A percentile compares a stretch with the other conserved stretches of the same genome.
These are phyloP conservation scores for Sebastes iracundus DNA, from an alignment of 2,797 vertebrate species.

Conservation along the genomic window DNA sequence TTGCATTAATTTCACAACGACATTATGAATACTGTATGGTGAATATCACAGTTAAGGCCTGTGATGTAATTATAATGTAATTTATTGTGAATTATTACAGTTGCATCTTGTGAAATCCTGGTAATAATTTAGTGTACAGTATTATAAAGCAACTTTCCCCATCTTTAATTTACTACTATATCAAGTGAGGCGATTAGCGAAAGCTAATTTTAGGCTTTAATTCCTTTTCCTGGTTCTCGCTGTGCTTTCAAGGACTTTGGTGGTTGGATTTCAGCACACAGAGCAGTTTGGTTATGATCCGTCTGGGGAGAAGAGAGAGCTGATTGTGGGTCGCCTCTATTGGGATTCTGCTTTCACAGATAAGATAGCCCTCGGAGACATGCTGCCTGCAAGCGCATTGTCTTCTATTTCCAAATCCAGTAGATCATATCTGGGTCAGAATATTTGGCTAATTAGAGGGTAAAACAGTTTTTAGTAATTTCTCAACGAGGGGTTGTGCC, in stretches of 20 bases:
- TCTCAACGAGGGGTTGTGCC: conserved; percentile 45
- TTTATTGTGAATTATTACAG: no score
- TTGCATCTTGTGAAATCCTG: no score
- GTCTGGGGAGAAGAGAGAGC: conserved; percentile 45
- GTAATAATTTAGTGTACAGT: no score
- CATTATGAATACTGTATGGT: no score
- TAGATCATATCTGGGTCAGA: conserved; percentile 77
- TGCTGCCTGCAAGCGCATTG: conserved; percentile 48
- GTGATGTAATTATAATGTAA: no score
- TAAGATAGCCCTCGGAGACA: conserved; percentile 64
- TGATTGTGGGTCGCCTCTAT: conserved; percentile 63
- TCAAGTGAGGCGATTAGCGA: conserved; percentile 3
- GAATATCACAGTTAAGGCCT: no score
- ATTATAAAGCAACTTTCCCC: background rate
- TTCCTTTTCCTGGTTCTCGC: conserved; percentile 34
- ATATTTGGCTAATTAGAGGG: conserved; percentile 78
- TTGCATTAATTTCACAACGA: no score
- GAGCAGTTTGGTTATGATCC: conserved; percentile 56
- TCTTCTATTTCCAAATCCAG: conserved; percentile 59
- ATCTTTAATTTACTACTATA: conserved; percentile 16
- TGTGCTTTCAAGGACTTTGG: conserved; percentile 60
- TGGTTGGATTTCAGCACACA: conserved; percentile 54
- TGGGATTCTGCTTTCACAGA: conserved; percentile 66
- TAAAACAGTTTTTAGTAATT: conserved; percentile 60
- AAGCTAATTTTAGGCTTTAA: conserved; percentile 33